A percentile compares a stretch with the other conserved stretches of the same genome.
These are phyloP conservation scores for Triplophysa rosa DNA, from an alignment of 2,113 vertebrate genomes.

Conservation along the genomic window DNA sequence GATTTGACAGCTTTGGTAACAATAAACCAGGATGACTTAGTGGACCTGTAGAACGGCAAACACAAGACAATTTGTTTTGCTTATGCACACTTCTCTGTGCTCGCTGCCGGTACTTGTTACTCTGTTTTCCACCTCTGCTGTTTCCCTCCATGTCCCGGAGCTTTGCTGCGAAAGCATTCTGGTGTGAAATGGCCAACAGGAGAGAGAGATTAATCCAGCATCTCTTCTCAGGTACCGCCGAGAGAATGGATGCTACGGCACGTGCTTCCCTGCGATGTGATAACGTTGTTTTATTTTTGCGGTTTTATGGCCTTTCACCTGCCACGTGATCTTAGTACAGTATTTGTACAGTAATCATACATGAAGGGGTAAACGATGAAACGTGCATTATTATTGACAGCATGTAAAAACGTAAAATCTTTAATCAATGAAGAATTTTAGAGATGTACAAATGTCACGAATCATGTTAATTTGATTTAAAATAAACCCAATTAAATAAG, in stretches of 20 bases:
- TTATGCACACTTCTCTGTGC: neutral
- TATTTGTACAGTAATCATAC: too few relatives aligned
- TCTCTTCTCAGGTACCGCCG: slow-evolving; percentile 15
- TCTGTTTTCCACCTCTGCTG: neutral
- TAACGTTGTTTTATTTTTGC: neutral
- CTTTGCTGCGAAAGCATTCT: slow-evolving; percentile 41
- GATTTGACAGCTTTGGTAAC: slow-evolving; percentile 1
- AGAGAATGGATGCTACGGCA: neutral
- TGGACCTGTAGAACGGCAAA: neutral
- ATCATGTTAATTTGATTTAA: too few relatives aligned
- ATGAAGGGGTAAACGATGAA: too few relatives aligned
- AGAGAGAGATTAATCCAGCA: slow-evolving; percentile 32
- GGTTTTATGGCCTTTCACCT: neutral
- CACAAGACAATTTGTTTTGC: neutral
- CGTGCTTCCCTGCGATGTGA: neutral
- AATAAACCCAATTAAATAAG: too few relatives aligned
- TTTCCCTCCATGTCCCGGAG: slow-evolving; percentile 3
- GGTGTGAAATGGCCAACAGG: slow-evolving; percentile 35
- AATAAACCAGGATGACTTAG: neutral
- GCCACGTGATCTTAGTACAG: too few relatives aligned
- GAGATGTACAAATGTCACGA: too few relatives aligned
- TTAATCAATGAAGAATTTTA: too few relatives aligned
- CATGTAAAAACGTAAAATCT: too few relatives aligned
- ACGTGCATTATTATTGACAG: too few relatives aligned
- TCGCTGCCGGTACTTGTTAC: neutral